phyloP scores from a whole-genome alignment of 2,888 invertebrate species.

The Andrena chrysosceles region DNA sequence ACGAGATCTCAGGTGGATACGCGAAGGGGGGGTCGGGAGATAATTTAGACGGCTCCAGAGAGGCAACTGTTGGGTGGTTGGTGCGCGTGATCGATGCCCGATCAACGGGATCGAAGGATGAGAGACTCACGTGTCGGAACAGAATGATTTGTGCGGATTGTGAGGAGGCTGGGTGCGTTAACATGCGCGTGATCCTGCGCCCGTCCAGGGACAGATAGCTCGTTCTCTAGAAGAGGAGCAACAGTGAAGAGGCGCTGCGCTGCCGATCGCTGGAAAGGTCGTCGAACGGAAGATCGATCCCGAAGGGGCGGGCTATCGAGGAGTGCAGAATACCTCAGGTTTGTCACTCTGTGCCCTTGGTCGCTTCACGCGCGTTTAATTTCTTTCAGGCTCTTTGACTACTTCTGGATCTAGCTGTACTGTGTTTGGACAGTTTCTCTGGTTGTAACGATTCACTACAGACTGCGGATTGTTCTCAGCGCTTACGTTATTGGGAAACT shows the following conservation, averaged over 20 bases:
- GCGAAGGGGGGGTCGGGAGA: conserved; percentile 9
- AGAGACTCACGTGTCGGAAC: conserved; percentile 46
- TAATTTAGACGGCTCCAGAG: conserved; percentile 11
- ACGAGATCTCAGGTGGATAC: conserved; percentile 55
- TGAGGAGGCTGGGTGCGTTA: conserved; percentile 60
- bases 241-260: conserved; percentile 3
- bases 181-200: conserved; percentile 69
- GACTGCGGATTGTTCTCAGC: not conserved
- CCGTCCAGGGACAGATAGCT: conserved; percentile 58
- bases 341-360: conserved; percentile 14
- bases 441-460: not conserved
- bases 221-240: conserved; percentile 25
- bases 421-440: not conserved
- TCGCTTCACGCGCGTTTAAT: not conserved
- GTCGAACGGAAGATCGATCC: conserved; percentile 40
- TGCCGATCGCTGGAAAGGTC: conserved; percentile 14
- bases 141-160: conserved; percentile 62
- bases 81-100: conserved; percentile 36
- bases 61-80: not conserved
- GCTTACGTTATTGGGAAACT: not conserved
- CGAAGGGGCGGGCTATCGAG: conserved; percentile 26
- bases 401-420: not conserved
- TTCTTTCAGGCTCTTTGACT: not conserved
- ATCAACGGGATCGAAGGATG: conserved; percentile 46
- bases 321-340: conserved; percentile 57